Evolutionary conservation across 2,797 vertebrate genomes (phyloP).

Genomic region (Danio tinwini): DNA sequence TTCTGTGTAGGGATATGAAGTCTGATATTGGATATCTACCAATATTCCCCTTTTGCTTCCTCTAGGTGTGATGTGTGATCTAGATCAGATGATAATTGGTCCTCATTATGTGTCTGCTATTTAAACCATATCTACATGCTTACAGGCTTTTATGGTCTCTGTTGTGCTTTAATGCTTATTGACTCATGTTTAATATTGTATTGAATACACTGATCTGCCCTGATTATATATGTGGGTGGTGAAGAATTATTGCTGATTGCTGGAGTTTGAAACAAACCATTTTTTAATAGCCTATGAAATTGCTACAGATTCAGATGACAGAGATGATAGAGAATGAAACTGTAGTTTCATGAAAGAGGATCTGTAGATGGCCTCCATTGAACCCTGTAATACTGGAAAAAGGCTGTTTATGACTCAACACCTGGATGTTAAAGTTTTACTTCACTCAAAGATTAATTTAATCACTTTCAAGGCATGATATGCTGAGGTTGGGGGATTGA

Average conservation of each 20-base stretch:
- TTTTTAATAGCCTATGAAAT: conserved; percentile 1
- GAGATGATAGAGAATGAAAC: conserved; percentile 19
- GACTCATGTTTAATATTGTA: conserved; percentile 50
- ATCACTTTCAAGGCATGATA: too few species aligned
- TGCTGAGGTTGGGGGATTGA: too few species aligned
- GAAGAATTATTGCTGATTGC: conserved; percentile 31
- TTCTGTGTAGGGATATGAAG: not conserved
- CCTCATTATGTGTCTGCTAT: conserved; percentile 40
- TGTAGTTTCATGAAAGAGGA: not conserved
- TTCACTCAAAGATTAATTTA: too few species aligned
- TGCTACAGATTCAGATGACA: not conserved
- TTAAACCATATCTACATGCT: conserved; percentile 28
- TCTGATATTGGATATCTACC: not conserved
- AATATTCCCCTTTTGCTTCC: not conserved
- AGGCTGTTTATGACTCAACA: conserved; percentile 5
- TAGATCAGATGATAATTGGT: conserved; percentile 44
- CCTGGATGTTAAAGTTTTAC: conserved; percentile 7
- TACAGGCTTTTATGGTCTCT: conserved; percentile 35
- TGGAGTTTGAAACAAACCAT: conserved; percentile 21
- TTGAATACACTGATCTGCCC: conserved; percentile 34
- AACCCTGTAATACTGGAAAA: conserved; percentile 37
- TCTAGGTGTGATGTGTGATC: conserved; percentile 8
- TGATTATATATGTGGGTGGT: conserved; percentile 44
- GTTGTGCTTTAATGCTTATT: conserved; percentile 55
- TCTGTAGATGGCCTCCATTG: conserved; percentile 21